Base-by-base conservation (phyloP, 2,113 vertebrate genomes). In the Ginglymostoma cirratum region DNA sequence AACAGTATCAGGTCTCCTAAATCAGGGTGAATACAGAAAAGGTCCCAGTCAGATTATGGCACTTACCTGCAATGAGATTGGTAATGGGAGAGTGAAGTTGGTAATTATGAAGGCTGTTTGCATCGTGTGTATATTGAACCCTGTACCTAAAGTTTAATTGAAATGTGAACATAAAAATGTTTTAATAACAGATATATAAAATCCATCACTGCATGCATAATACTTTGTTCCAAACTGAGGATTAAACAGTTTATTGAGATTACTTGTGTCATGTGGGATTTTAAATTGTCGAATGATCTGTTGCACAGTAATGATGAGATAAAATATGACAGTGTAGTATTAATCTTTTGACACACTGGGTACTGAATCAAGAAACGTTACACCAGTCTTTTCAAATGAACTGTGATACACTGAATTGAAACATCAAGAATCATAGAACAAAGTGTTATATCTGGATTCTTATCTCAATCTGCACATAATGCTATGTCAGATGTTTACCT, bases 361-460 rank as follows among this genome's bases (percentile, higher is more conserved):
- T 52, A 69, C 42, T 48, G 42, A 95, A 48, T 95, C 69, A 52
- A 52, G 42, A 72, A 76, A 76, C 27, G 45, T 69, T 95, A 95
- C 76, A 45, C 67, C 23, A 15, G 69, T 24, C 67, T 72, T 45
- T 76, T 69, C 69, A 95, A 70, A 95, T 72, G 52, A 72, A 95
- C 67, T 70, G 67, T 95, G 94, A 76, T 48, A 27, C 72, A 72
- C 69, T 48, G 23, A 95, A 95, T 72, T 70, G 72, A 95, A 95
- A 55, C 52, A 90, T 90, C 87, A 90, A 34, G 87, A 90, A 95
- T 69, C 27, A 38, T 45, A 72, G 69, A 45, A 95, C 94, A 95
- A 95, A 95, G 94, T 76, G 94, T 30, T 95, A 69, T 95, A 95
- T 95, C 94, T 72, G 69, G 45, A 95, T 95, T 95, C 69, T 38